Base-by-base conservation (phyloP, 2,113 vertebrate genomes). In the Nothobranchius furzeri region DNA sequence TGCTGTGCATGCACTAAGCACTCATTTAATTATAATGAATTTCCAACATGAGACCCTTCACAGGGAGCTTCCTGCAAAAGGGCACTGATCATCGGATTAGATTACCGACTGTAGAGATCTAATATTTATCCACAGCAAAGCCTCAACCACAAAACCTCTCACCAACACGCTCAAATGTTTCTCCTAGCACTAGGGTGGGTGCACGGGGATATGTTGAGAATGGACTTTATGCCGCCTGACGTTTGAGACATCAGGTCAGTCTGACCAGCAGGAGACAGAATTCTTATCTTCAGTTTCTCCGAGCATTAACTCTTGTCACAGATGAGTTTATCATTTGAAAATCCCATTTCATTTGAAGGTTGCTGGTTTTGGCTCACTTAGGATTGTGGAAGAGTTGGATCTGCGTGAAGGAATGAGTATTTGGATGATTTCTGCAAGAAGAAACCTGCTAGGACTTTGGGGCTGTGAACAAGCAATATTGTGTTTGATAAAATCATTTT, bases 11-110 rank as follows among this genome's bases (percentile, higher is more conserved):
- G 78, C 82, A 78, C 83, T 81, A 85, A 81, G 85, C 55, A 64
- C 81, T 89, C 87, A 86, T 91, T 85, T 87, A 88, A 81, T 90
- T 81, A 90, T 92, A 90, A 93, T 91, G 90, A 90, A 89, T 73
- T 78, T 78, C 79, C 69, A 68, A 64, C 60, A 82, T 65, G 69
- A 67, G 70, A 87, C 77, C 73, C 86, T 88, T 86, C 78, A 79
- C 63, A 61, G 76, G 89, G 85, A 8, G 70, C 90, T 85, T 92
- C 87, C 89, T 90, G 87, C 80, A 58, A 92, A 92, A 93, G 92
- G 91, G 84, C 90, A 91, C 87, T 86, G 88, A 90, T 91, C 80
- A 78, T 83, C 87, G 87, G 88, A 92, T 89, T 82, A 85, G 91
- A 93, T 93, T 91, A 93, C 78, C 53, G 87, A 88, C 85, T 79